phyloP scores from a whole-genome alignment of 2,888 invertebrate species.

The Orthosia gothica region DNA sequence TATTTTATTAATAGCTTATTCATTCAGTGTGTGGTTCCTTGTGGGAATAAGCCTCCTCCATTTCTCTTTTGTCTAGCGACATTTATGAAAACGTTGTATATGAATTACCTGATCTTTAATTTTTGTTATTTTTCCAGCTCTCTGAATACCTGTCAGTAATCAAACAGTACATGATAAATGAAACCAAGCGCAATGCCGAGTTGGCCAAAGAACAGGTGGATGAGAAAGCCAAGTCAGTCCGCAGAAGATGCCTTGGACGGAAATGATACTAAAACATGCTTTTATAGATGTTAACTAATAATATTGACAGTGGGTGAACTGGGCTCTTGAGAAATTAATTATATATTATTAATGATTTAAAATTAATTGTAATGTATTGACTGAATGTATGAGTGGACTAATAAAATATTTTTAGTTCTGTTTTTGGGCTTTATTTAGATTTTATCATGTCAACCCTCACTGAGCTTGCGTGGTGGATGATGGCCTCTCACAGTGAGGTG shows the following conservation, averaged over 20 bases:
- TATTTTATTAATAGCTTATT: too few relatives aligned
- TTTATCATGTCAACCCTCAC: not conserved
- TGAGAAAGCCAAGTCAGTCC: constrained; percentile 76
- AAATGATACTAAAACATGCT: constrained; percentile 64
- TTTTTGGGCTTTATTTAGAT: constrained; percentile 21
- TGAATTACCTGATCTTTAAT: too few relatives aligned
- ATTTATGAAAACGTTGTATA: too few relatives aligned
- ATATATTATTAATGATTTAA: not conserved
- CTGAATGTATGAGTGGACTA: constrained; percentile 25
- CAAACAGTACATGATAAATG: constrained; percentile 87
- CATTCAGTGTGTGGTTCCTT: too few relatives aligned
- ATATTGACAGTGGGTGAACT: not conserved
- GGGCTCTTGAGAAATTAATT: not conserved
- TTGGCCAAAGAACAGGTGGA: constrained; percentile 80
- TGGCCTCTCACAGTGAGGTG: too few relatives aligned
- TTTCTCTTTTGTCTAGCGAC: too few relatives aligned
- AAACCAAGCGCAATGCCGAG: constrained; percentile 80
- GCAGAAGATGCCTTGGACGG: constrained; percentile 73
- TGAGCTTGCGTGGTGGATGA: too few relatives aligned
- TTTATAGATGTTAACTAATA: not conserved
- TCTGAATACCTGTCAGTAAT: constrained; percentile 89
- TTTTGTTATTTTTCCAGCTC: constrained; percentile 77
- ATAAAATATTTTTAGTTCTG: constrained; percentile 29
- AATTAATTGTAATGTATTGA: constrained; percentile 36
- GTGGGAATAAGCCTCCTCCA: too few relatives aligned